Percentiles rank a stretch among this genome's conserved stretches.
Evolutionary conservation across 2,797 vertebrate genomes (phyloP).

Genomic region (Artibeus lituratus): DNA sequence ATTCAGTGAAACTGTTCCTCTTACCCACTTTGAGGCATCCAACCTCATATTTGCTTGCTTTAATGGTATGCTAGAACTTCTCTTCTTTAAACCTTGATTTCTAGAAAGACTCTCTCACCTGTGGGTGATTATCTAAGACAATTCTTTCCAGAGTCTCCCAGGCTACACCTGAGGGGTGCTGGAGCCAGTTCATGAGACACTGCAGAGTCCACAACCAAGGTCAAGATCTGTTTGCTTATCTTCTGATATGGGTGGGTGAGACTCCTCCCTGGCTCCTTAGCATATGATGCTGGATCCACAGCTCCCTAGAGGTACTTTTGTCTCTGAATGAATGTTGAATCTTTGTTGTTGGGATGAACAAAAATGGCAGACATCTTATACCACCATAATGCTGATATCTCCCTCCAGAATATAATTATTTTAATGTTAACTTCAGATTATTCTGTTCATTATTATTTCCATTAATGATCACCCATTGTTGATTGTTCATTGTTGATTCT

Average conservation of each 20-base stretch:
- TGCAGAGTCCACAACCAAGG: not conserved
- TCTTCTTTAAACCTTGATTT: not conserved
- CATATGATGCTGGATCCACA: not conserved
- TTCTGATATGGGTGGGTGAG: not conserved
- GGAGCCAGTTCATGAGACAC: not conserved
- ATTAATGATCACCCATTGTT: not conserved
- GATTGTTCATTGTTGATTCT: not conserved
- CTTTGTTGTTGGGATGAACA: not conserved
- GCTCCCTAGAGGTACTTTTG: not conserved
- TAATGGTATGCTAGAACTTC: not conserved
- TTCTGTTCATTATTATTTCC: not conserved
- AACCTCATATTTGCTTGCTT: not conserved
- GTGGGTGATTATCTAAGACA: not conserved
- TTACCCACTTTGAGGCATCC: not conserved
- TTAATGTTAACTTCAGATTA: not conserved
- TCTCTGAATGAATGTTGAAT: not conserved
- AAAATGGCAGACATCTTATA: not conserved
- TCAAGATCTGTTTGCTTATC: not conserved
- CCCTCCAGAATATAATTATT: not conserved
- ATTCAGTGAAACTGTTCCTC: not conserved
- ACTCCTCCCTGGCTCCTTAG: not conserved
- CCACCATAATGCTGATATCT: not conserved
- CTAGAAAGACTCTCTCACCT: not conserved
- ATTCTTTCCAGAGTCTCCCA: not conserved
- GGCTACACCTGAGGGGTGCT: too few relatives aligned